phyloP scores from a whole-genome alignment of 2,888 invertebrate genomes.

The Eurytoma californica region DNA sequence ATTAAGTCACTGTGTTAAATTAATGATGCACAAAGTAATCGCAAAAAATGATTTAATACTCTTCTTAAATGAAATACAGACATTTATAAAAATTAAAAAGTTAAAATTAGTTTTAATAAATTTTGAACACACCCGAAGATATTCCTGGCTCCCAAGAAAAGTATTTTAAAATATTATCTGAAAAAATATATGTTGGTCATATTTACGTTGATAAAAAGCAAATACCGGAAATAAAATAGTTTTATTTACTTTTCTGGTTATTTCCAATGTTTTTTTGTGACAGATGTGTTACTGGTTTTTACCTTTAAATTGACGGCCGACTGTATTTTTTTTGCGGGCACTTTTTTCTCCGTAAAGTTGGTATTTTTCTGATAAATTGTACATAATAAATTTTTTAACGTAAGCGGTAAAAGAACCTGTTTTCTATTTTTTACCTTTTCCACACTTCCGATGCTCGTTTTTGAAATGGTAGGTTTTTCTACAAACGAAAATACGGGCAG shows the following conservation, averaged over 20 bases:
- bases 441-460: conserved; percentile 3
- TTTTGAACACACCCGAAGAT: neutral
- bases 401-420: neutral
- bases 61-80: conserved; percentile 18
- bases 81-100: conserved; percentile 10
- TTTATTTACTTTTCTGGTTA: conserved; percentile 7
- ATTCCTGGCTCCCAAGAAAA: neutral
- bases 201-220: neutral
- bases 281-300: neutral
- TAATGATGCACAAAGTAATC: neutral
- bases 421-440: conserved; percentile 28
- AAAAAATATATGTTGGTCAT: conserved; percentile 4
- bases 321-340: neutral
- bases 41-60: conserved; percentile 30
- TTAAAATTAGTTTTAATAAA: neutral
- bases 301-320: conserved; percentile 16
- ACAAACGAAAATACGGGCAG: neutral
- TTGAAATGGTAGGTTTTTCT: conserved; percentile 41
- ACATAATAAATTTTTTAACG: neutral
- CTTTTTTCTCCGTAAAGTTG: conserved; percentile 1
- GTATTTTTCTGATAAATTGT: conserved; percentile 6
- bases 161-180: neutral
- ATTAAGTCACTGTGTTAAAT: neutral
- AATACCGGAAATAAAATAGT: neutral
- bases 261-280: neutral